These are phyloP conservation scores for Campylomormyrus tamandua DNA, from an alignment of 2,113 vertebrate species.

Conservation along the genomic window DNA sequence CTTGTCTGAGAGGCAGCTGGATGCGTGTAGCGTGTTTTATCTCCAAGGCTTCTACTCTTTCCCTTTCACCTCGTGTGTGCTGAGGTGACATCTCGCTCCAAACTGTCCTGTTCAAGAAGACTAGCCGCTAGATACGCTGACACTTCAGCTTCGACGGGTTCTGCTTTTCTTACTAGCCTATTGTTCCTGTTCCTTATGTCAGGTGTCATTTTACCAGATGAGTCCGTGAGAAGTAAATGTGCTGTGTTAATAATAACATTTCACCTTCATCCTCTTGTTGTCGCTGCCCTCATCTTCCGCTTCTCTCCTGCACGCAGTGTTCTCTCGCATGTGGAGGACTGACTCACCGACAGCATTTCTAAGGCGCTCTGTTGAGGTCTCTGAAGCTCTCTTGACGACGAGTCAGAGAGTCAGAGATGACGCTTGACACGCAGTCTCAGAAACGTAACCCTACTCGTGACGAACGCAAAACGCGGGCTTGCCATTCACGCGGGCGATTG, in stretches of 20 bases:
- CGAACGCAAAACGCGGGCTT: neutral
- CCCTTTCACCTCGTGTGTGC: neutral
- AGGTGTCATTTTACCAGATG: neutral
- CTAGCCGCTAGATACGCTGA: neutral
- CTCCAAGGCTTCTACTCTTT: neutral
- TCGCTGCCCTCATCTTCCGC: neutral
- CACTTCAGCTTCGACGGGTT: neutral
- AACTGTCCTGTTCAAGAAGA: neutral
- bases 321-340: neutral
- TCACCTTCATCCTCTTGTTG: neutral
- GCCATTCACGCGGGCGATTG: neutral
- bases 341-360: neutral
- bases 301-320: neutral
- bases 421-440: neutral
- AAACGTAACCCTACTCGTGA: neutral
- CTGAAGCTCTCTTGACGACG: neutral
- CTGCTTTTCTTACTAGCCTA: neutral
- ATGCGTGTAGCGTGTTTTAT: neutral
- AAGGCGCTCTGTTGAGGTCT: neutral
- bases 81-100: neutral
- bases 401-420: neutral
- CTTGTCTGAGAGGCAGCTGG: neutral
- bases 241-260: neutral
- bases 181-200: neutral
- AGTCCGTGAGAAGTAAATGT: neutral